Evolutionary conservation across 2,113 vertebrate species (phyloP), one percentile per base, ranked within the genome.

Genomic region (Planiliza haematocheilus): DNA sequence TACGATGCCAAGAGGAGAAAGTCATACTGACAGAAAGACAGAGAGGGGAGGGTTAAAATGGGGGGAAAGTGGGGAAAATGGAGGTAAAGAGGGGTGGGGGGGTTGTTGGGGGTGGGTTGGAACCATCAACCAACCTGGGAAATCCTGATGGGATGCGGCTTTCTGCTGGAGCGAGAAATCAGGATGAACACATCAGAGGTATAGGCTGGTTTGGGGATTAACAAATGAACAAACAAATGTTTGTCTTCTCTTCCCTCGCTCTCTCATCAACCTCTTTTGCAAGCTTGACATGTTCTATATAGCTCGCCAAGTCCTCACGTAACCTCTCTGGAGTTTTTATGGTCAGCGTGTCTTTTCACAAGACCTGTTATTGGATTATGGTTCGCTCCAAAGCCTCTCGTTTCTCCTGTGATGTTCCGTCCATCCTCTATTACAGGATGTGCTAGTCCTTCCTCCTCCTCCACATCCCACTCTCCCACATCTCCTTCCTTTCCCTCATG

Each of bases 111-210:
- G 63, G 61, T 39, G 71, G 73, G 71, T 60, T 20, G 30, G 50
- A 9, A 63, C 84, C 81, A 77, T 80, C 79, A 60, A 39, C 73
- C 88, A 82, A 77, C 85, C 58, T n/a, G 87, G 79, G 89, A 87
- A 91, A 87, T 86, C 79, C 87, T 78, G 24, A 30, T 57, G 57
- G 71, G 61, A 17, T 55, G 68, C 4, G 66, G 36, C 18, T 68
- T 71, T 70, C 62, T 14, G 51, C n/a, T 34, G 42, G 75, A 83
- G 79, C 36, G 41, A 82, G 62, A 76, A 58, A 76, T 77, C 68
- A 68, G 62, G 76, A 82, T 81, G 82, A 83, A 72, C 66, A 70
- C 55, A 80, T 76, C 16, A 12, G 6, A 74, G 49, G 63, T 48
- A 10, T 76, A 38, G 71, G 69, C 59, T 41, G 24, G 21, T 86